A percentile compares a stretch with the other conserved stretches of the same genome.
phyloP scores from a whole-genome alignment of 2,797 vertebrate species.

The Rhabdophis nuchalis region DNA sequence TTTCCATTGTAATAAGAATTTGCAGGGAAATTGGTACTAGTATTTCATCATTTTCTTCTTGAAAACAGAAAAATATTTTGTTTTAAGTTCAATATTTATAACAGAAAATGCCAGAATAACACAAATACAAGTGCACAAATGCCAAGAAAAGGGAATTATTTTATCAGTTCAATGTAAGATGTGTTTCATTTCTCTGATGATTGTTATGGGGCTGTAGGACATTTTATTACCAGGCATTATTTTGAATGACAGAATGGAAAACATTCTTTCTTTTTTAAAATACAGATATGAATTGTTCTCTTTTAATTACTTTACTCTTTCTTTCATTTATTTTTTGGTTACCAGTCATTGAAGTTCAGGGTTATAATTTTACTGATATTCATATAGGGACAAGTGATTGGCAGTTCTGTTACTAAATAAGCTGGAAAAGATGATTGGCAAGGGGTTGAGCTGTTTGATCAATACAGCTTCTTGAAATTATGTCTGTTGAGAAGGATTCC shows the following conservation, averaged over 20 bases:
- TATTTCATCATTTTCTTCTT: slow-evolving; percentile 38
- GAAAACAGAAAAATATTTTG: slow-evolving; percentile 31
- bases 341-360: slow-evolving; percentile 25
- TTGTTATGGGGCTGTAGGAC: slow-evolving; percentile 29
- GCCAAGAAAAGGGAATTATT: slow-evolving; percentile 15
- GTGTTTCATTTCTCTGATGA: slow-evolving; percentile 46
- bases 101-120: slow-evolving; percentile 29
- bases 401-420: slow-evolving; percentile 59
- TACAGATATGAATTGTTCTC: slow-evolving; percentile 36
- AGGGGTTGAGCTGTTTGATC: slow-evolving; percentile 63
- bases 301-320: slow-evolving; percentile 21
- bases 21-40: not conserved
- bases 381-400: slow-evolving; percentile 57
- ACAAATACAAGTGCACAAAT: slow-evolving; percentile 32
- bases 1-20: not conserved
- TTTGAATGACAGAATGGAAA: slow-evolving; percentile 38
- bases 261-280: slow-evolving; percentile 37
- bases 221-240: slow-evolving; percentile 27
- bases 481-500: slow-evolving; percentile 60
- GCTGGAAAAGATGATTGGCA: slow-evolving; percentile 65
- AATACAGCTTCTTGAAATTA: slow-evolving; percentile 67
- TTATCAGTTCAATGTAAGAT: slow-evolving; percentile 7
- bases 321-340: not conserved
- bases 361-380: slow-evolving; percentile 29
- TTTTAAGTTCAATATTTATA: slow-evolving; percentile 39